Conservation (phyloP, 2,113 vertebrate species). For the Phocoena phocoena region DNA sequence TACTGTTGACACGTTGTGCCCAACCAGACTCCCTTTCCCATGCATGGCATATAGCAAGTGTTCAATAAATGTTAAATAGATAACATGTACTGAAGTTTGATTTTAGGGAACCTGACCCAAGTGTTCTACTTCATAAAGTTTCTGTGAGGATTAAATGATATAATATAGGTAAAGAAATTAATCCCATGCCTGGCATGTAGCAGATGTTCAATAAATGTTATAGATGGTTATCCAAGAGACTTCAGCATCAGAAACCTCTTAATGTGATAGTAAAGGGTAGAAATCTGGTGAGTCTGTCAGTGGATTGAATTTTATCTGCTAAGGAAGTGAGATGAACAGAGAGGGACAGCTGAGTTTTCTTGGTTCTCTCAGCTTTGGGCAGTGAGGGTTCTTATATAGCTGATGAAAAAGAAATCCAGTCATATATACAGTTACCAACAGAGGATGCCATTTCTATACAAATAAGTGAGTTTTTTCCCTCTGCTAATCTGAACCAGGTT, state of each 20-base stretch:
- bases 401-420: not conserved
- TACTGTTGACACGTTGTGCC: fast-evolving
- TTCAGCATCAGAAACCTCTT: not conserved
- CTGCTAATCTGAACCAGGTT: not conserved
- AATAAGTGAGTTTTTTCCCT: not conserved
- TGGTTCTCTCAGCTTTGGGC: not conserved
- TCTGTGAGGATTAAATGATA: not conserved
- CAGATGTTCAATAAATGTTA: not conserved
- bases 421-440: not conserved
- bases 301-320: not conserved
- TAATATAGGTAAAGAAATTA: not conserved
- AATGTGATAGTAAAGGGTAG: not conserved
- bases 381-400: fast-evolving
- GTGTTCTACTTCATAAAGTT: not conserved
- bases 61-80: not conserved
- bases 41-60: not conserved
- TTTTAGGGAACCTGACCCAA: not conserved
- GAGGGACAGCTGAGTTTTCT: not conserved
- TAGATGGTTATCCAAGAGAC: not conserved
- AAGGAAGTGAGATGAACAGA: not conserved
- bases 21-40: not conserved
- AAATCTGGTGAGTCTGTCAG: not conserved
- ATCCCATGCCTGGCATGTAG: too few species aligned
- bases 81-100: not conserved
- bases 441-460: not conserved